These are phyloP conservation scores for Keiferia lycopersicella DNA, from an alignment of 2,888 invertebrate genomes.

Conservation along the genomic window DNA sequence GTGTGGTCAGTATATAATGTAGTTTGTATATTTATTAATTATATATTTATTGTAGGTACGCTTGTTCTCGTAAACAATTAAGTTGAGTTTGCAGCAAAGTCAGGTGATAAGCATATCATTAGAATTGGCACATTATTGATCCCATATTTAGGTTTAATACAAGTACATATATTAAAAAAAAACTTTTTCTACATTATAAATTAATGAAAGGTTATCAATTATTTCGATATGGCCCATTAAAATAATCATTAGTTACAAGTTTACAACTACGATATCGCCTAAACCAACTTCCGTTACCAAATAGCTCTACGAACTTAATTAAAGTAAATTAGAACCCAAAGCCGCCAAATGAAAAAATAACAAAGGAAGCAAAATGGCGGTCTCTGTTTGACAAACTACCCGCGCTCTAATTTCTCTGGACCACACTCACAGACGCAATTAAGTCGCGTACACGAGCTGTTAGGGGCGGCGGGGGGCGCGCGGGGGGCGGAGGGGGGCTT, in stretches of 20 bases:
- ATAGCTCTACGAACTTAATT: not conserved
- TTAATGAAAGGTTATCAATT: not conserved
- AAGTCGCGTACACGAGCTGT: constrained; percentile 77
- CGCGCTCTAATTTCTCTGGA: constrained; percentile 79
- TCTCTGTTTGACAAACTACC: constrained; percentile 56
- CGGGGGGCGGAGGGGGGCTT: constrained; percentile 26
- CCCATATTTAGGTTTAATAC: not conserved
- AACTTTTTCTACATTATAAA: not conserved
- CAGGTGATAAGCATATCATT: constrained; percentile 39
- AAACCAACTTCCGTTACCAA: not conserved
- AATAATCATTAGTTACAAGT: not conserved
- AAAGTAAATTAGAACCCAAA: not conserved
- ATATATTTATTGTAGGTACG: constrained; percentile 27
- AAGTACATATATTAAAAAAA: not conserved
- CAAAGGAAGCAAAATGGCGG: constrained; percentile 26
- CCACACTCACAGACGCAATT: constrained; percentile 82
- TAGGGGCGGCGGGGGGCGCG: constrained; percentile 44
- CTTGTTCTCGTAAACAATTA: constrained; percentile 29
- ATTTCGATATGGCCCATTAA: not conserved
- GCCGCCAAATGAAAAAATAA: constrained; percentile 6
- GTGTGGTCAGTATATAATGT: constrained; percentile 8
- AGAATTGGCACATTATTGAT: constrained; percentile 27
- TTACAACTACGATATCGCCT: not conserved
- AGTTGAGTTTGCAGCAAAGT: constrained; percentile 24
- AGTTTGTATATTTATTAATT: constrained; percentile 26